A percentile compares a stretch with the other conserved stretches of the same genome.
phyloP scores from a whole-genome alignment of 2,888 invertebrate genomes.

The Calliopum simillimum region DNA sequence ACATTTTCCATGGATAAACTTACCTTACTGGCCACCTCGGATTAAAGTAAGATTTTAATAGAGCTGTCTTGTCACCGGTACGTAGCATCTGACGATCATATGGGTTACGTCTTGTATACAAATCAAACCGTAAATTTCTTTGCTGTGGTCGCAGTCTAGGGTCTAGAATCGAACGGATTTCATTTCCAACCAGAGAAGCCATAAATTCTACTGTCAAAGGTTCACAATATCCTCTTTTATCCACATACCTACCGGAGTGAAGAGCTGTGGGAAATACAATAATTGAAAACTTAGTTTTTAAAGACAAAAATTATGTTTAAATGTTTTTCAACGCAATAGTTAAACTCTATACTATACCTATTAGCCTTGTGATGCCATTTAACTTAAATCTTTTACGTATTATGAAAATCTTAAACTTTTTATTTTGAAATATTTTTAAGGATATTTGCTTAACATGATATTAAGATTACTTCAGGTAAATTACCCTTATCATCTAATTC shows the following conservation, averaged over 20 bases:
- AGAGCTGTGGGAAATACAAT: neutral
- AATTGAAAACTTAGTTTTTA: no score
- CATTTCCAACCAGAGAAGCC: constrained; percentile 48
- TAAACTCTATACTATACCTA: no score
- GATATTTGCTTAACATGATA: no score
- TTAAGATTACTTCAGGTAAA: no score
- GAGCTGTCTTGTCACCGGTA: constrained; percentile 37
- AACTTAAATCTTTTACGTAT: no score
- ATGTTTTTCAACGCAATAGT: no score
- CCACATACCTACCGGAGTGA: constrained; percentile 39
- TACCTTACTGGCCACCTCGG: constrained; percentile 51
- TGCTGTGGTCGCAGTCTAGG: constrained; percentile 36
- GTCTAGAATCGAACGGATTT: constrained; percentile 50
- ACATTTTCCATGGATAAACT: constrained; percentile 30
- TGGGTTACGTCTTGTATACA: constrained; percentile 51
- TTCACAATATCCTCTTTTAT: constrained; percentile 51
- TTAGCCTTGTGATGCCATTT: no score
- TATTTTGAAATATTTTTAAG: no score
- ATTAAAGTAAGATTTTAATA: constrained; percentile 50
- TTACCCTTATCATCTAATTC: no score
- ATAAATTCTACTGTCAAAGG: constrained; percentile 52
- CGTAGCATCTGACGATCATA: constrained; percentile 45
- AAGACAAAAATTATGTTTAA: no score
- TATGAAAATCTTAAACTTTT: no score
- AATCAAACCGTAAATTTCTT: constrained; percentile 48